Evolutionary conservation across 1,140 invertebrate species (phyloP).

Genomic region (Pogonognathellus flavescens): DNA sequence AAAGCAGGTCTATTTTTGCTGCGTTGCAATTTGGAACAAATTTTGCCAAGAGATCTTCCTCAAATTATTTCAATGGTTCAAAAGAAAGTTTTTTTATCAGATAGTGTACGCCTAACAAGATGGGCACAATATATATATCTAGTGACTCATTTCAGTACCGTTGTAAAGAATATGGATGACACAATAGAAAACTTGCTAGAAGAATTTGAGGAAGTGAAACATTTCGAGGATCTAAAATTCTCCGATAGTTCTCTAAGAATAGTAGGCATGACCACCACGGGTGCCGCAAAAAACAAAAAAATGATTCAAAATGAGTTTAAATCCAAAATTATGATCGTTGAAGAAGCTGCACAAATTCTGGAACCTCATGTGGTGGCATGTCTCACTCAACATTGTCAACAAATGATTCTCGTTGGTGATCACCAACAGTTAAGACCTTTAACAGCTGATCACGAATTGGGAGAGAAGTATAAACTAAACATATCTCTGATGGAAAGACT

Average conservation of each 20-base stretch:
- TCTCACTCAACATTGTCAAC: slow-evolving; percentile 79
- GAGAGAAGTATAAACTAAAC: slow-evolving; percentile 71
- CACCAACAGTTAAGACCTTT: slow-evolving; percentile 81
- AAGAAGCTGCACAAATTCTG: slow-evolving; percentile 88
- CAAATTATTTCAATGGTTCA: neutral
- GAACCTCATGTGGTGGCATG: slow-evolving; percentile 83
- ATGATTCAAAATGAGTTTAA: neutral
- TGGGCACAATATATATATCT: neutral
- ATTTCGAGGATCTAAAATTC: neutral
- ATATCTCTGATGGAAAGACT: neutral
- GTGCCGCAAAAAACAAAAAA: slow-evolving; percentile 70
- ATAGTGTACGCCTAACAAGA: neutral
- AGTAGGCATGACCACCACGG: slow-evolving; percentile 73
- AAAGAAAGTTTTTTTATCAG: neutral
- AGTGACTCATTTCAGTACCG: neutral
- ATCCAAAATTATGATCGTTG: slow-evolving; percentile 75
- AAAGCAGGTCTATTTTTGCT: neutral
- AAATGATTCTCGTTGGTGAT: slow-evolving; percentile 79
- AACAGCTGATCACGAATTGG: slow-evolving; percentile 75
- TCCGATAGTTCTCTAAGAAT: neutral
- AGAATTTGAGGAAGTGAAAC: neutral
- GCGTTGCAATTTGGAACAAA: neutral
- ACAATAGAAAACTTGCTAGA: neutral
- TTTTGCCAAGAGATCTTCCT: neutral
- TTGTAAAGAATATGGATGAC: neutral